Evolutionary conservation across 2,113 vertebrate genomes (phyloP).

Genomic region (Lepus europaeus): DNA sequence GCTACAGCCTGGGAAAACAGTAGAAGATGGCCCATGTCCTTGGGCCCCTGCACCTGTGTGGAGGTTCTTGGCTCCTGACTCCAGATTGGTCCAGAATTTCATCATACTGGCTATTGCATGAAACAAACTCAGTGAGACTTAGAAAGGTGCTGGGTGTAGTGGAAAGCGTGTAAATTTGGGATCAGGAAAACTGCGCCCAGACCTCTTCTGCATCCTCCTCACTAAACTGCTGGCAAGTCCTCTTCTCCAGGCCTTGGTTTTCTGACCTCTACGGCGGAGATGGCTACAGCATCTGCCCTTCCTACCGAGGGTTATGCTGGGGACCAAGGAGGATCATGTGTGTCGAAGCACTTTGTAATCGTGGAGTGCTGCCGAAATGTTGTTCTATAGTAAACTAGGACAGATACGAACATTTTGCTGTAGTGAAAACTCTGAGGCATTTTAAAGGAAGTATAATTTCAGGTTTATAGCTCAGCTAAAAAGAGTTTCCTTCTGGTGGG

Average conservation of each 20-base stretch:
- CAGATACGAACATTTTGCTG: constrained; percentile 24
- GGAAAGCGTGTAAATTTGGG: not conserved
- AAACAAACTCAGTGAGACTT: not conserved
- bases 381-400: not conserved
- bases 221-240: not conserved
- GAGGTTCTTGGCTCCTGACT: too few relatives aligned
- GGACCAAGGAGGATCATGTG: not conserved
- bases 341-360: not conserved
- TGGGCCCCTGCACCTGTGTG: too few relatives aligned
- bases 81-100: not conserved
- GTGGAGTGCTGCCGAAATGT: not conserved
- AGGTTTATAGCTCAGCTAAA: constrained; percentile 33
- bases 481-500: not conserved
- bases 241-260: not conserved
- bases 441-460: constrained; percentile 57
- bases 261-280: not conserved
- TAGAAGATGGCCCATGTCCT: too few relatives aligned
- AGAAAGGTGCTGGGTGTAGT: not conserved
- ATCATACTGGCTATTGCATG: not conserved
- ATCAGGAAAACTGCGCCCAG: too few relatives aligned
- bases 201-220: not conserved
- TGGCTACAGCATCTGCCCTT: not conserved
- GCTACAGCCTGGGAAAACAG: too few relatives aligned
- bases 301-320: not conserved
- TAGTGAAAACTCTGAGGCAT: not conserved